Base-by-base conservation (phyloP, 2,888 invertebrate species). In the Dusona sp. region DNA sequence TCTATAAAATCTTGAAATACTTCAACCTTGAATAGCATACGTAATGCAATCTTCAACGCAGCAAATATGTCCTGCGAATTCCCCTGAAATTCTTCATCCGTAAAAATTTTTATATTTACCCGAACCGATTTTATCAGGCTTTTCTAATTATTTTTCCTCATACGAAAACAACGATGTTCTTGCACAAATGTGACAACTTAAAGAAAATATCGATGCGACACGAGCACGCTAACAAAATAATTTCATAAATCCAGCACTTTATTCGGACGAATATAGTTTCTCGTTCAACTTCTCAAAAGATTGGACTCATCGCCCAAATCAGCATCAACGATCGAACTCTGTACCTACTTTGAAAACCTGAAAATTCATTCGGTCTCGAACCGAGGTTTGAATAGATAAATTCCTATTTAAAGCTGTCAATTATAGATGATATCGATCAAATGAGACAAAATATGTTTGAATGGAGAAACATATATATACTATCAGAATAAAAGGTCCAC, bases 11-110 rank as follows among this genome's bases (percentile, higher is more conserved):
- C 51, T 45, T n/a, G 33, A 70, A 70, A 75, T 51, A 45, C 54
- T 54, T 57, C 82, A 64, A 79, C 79, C 82, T 83, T 83, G 79
- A 75, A 45, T 65, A 25, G 3, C 6, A 64, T 7, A 45, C 75
- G 75, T 64, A 64, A 64, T 45, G n/a, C 36, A 64, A 22, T 4
- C 4, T 45, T 29, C 16, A 22, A 16, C 75, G 42, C 13, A 75
- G 38, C 45, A 57, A 57, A 42, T 67, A 25, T 29, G 61, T 61
- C 25, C 61, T 61, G 25, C 61, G 16, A 61, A 61, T 61, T 16
- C 13, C 16, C 61, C 19, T 6, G 16, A 2, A 29, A 29, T 29
- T 61, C 61, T 16, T 29, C 61, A 7, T 29, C 29, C 6, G 29
- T 61, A 1, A 3, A 29, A 29, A 61, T 61, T 29, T 9, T 9